Base-by-base conservation (phyloP, 1,140 invertebrate species). In the Drosophila leontia region DNA sequence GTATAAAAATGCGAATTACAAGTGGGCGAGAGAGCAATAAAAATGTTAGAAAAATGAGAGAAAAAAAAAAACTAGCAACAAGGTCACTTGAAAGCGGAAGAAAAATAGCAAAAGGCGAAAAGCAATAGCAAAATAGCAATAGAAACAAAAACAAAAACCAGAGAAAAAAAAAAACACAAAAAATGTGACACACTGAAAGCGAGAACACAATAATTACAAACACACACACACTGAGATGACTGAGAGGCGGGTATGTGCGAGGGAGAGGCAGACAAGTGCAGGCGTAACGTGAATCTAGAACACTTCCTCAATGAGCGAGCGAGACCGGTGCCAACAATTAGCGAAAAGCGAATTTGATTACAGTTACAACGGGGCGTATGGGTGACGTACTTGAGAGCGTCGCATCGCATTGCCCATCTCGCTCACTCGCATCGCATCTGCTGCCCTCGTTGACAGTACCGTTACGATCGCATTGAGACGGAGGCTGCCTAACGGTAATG, bases 281-380 rank as follows among this genome's bases (percentile, higher is more conserved):
- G 69, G 78, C 80, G 80, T 81, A 82, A 81, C 78, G 72, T 85
- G 72, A 82, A 82, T 76, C 67, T 82, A 86, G 67, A 63, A 82
- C 83, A 82, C 71, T 87, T 87, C 76, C 83, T 86, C 60, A 67
- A 86, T 56, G 72, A 65, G 69, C 67, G 23, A 75, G 61, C 47
- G 50, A 35, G 58, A 64, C 26, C 26, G 53, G 67, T 59, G 70
- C 41, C 47, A 50, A 79, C 80, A 83, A 86, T 87, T 86, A 87
- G 83, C 77, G 60, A 84, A 84, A 84, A 84, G 84, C 84, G 83
- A 87, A 87, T 87, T 87, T 87, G 80, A 87, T 87, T 87, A 87
- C 83, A 88, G 76, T 83, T 88, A 79, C 80, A 57, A 57, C 37
- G 69, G 53, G 44, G 67, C 67, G 51, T 42, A 71, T 79, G 75